Base-by-base conservation (phyloP, 1,140 invertebrate genomes). In the Ips typographus region DNA sequence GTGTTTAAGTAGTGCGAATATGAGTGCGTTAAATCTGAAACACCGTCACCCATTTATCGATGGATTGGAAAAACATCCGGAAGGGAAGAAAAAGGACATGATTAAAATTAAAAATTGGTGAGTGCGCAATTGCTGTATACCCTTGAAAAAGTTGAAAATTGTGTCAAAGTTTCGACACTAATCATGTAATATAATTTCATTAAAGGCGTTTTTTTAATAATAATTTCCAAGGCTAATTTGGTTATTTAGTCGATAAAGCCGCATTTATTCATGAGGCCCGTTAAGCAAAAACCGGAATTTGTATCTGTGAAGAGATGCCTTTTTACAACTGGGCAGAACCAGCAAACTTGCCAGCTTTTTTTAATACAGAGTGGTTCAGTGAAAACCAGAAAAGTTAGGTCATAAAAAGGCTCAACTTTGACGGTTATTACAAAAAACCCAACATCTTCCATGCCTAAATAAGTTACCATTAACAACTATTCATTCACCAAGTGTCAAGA, bases 61-160 rank as follows among this genome's bases (percentile, higher is more conserved):
- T 47, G 78, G 77, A 2, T 42, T 78, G 36, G 72, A 73, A 56
- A 72, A 72, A 2, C 41, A 72, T 41, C 77, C 77, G 0, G 73
- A 77, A 47, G 70, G 72, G n/a, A 76, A 72, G 49, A 75, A 76
- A 47, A 76, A 76, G 60, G 76, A 78, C 53, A 39, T 78, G 22
- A 65, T 73, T 40, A 77, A 76, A 56, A 74, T 79, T 41, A 73
- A 72, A 67, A 66, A 57, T 37, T 79, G 78, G 78, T 78, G 52
- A 68, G 72, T 58, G 22, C 1, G 44, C 7, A 49, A 49, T 3
- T 49, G 22, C 7, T 22, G 44, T 6, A 3, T 3, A 3, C 44
- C 44, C 2, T 49, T 3, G 1, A 49, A 8, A 22, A 8, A 49
- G 44, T 22, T 49, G 44, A 8, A 49, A 49, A 22, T 49, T 3